Evolutionary conservation across 1,140 invertebrate species (phyloP).

Genomic region (Hetaerina americana): DNA sequence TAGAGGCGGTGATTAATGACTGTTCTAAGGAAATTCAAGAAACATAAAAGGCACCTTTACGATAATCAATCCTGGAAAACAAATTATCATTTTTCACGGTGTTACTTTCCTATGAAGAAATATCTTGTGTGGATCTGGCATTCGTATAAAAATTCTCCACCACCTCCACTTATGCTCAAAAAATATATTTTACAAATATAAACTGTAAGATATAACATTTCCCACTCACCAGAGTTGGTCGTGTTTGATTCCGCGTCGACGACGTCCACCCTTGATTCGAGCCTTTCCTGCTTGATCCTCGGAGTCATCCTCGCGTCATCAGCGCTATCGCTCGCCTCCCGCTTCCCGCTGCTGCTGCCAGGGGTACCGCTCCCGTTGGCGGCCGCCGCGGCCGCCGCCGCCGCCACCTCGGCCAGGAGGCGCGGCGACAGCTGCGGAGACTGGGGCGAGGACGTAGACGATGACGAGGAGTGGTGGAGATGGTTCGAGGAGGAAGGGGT

Average conservation of each 20-base stretch:
- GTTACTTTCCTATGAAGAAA: no score
- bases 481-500: not conserved
- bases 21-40: no score
- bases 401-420: constrained; percentile 53
- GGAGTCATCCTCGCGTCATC: not conserved
- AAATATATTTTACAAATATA: no score
- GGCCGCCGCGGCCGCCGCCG: constrained; percentile 41
- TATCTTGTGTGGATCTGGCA: no score
- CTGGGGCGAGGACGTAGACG: constrained; percentile 47
- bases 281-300: constrained; percentile 49
- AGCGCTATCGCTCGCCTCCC: not conserved
- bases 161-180: no score
- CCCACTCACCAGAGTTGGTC: constrained; percentile 66
- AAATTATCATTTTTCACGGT: no score
- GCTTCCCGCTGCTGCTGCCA: constrained; percentile 15
- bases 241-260: constrained; percentile 79
- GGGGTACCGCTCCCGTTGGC: constrained; percentile 26
- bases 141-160: no score
- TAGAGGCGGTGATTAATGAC: no score
- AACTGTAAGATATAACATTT: not conserved
- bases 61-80: no score
- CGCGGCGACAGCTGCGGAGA: constrained; percentile 38
- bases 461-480: constrained; percentile 17
- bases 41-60: no score
- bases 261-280: constrained; percentile 51